Evolutionary conservation across 2,113 vertebrate genomes (phyloP), one percentile per base, ranked within the genome.

Genomic region (Etheostoma spectabile): DNA sequence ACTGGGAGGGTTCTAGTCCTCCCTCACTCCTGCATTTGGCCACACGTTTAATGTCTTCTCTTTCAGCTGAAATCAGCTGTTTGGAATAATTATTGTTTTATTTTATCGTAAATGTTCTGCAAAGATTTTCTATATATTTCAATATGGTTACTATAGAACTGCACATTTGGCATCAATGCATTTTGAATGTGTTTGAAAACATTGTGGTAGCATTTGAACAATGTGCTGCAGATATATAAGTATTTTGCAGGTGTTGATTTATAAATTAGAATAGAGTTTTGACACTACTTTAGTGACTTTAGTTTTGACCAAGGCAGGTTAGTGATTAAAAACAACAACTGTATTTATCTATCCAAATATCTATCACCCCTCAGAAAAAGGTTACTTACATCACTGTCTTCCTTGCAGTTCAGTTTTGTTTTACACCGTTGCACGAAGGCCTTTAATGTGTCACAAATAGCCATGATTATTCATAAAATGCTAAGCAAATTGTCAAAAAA

Each of bases 341-440:
- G 27, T 30, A 30, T 30, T 30, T 30, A 30, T 30, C 27, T 35
- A 53, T 53, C 52, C 18, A 53, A 18, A 21, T 55, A n/a, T 62
- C 19, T 62, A n/a, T 38, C 21, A n/a, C 2, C 16, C 30, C 38
- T 12, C 27, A 30, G 27, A 30, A 30, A 30, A 30, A 30, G 2
- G 27, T 30, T 30, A 30, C 27, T 30, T 30, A 30, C 27, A 2
- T 30, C 27, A 30, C 1, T 15, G 6, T 35, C 19, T 35, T 52
- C 24, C n/a, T n/a, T 8, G 13, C 1, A 15, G 49, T 13, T 15
- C 12, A 14, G 22, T 5, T 3, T 52, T 8, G 0, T 5, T 3
- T 18, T 33, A 8, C 6, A 14, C 27, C 11, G 5, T 14, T n/a
- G 6, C 30, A 68, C 0, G 65, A 52, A 14, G 19, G 2, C 5